Conservation (phyloP, 2,113 vertebrate species). For the Chaetops frenatus region DNA sequence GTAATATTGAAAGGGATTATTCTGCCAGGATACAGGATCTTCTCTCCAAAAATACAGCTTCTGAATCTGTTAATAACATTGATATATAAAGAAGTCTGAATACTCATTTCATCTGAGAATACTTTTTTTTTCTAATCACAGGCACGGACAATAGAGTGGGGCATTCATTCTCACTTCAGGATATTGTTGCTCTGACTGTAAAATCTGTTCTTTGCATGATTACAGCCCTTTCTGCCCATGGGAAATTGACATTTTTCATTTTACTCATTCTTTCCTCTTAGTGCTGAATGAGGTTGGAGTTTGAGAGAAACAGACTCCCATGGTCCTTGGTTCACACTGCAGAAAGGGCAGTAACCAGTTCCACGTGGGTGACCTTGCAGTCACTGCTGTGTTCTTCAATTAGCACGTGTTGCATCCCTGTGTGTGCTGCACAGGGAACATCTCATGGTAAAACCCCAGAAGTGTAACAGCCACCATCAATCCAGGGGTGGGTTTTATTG, state of each 20-base stretch:
- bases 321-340: background rate
- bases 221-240: background rate
- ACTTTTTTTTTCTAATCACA: background rate
- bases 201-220: background rate
- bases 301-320: rapidly evolving
- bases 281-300: background rate
- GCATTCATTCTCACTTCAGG: background rate
- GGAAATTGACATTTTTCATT: background rate
- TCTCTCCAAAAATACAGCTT: background rate
- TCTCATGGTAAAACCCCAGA: background rate
- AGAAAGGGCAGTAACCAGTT: background rate
- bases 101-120: background rate
- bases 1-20: background rate
- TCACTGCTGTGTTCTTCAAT: background rate
- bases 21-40: background rate
- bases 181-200: background rate
- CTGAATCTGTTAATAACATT: background rate
- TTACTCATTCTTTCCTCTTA: background rate
- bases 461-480: background rate
- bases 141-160: background rate
- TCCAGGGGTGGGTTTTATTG: background rate
- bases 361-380: background rate
- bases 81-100: background rate
- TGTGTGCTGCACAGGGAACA: rapidly evolving
- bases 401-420: background rate